Base-by-base conservation (phyloP, 2,888 invertebrate species). In the Pachliopta kotzebuea region DNA sequence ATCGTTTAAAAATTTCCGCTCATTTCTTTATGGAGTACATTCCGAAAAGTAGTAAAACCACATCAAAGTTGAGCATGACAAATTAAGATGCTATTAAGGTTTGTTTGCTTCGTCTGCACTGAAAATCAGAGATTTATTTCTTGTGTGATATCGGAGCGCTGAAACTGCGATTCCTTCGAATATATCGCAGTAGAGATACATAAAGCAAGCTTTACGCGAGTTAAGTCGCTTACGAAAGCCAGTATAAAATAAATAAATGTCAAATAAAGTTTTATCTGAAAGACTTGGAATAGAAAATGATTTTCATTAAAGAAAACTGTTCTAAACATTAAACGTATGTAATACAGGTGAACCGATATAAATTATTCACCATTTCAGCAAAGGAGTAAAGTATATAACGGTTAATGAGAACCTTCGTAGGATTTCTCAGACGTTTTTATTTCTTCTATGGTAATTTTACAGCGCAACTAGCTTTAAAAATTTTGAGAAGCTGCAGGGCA, bases 381-480 rank as follows among this genome's bases (percentile, higher is more conserved):
- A 78, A 74, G 76, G 78, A 76, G 73, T 78, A 75, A 80, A 79
- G 77, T 83, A 82, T 83, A 81, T 82, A 84, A 74, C 72, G 69
- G 71, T 72, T 67, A 72, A 69, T 65, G 67, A 56, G 74, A 73
- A 74, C 62, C 73, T 70, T 74, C 71, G 73, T 70, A 60, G 75
- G 78, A 76, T 79, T 80, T 79, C 77, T 77, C 64, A 62, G 62
- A 67, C 70, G 69, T 75, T 73, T 74, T 76, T 81, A 80, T 77
- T 77, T 73, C 71, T 75, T 72, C 72, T 71, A 63, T 17, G 56
- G 68, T 79, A 73, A 74, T 73, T 76, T 71, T 68, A 72, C 71
- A 67, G 68, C 67, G 65, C 70, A 66, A 60, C 56, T 37, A 14
- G 71, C 74, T 79, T 76, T 77, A 72, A 73, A 76, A 75, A 72